Percentiles rank a stretch among this genome's conserved stretches.
Evolutionary conservation across 2,797 vertebrate genomes (phyloP).

Genomic region (Spondyliosoma cantharus): DNA sequence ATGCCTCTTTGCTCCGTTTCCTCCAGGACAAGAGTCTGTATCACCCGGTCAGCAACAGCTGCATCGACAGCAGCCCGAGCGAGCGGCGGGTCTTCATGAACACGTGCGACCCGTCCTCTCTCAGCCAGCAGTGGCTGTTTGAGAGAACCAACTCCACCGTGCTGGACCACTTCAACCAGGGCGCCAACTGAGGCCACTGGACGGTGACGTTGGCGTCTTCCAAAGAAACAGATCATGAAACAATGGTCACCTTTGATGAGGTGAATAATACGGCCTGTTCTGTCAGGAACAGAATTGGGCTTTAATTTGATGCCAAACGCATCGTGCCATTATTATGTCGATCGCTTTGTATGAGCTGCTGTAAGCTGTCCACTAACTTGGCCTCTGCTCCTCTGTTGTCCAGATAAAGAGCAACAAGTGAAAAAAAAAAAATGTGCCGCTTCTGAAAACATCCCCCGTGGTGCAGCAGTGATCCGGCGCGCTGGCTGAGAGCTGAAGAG

Average conservation of each 20-base stretch:
- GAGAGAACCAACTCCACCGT: conserved; percentile 93
- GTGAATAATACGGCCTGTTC: conserved; percentile 15
- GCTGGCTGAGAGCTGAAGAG: conserved; percentile 34
- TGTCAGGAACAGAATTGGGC: neutral
- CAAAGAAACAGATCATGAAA: conserved; percentile 9
- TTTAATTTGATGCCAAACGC: neutral
- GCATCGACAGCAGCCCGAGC: conserved; percentile 88
- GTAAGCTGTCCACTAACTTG: neutral
- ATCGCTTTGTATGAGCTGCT: neutral
- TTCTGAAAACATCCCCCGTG: conserved; percentile 33
- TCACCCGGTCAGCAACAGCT: conserved; percentile 94
- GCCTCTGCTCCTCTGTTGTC: neutral
- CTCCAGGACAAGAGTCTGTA: conserved; percentile 91
- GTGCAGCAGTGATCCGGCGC: conserved; percentile 33
- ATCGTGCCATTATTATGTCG: too few species aligned
- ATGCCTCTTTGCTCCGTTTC: conserved; percentile 26
- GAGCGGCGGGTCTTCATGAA: conserved; percentile 94
- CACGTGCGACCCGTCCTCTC: conserved; percentile 87
- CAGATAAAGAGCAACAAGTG: conserved; percentile 44
- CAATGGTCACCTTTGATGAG: conserved; percentile 33
- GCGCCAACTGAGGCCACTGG: conserved; percentile 67
- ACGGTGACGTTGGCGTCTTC: conserved; percentile 24
- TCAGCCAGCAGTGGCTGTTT: conserved; percentile 94
- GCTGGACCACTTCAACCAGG: conserved; percentile 90
- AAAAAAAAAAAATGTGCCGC: conserved; percentile 32